Evolutionary conservation across 2,113 vertebrate species (phyloP).

Genomic region (Rhabdomys dilectus): DNA sequence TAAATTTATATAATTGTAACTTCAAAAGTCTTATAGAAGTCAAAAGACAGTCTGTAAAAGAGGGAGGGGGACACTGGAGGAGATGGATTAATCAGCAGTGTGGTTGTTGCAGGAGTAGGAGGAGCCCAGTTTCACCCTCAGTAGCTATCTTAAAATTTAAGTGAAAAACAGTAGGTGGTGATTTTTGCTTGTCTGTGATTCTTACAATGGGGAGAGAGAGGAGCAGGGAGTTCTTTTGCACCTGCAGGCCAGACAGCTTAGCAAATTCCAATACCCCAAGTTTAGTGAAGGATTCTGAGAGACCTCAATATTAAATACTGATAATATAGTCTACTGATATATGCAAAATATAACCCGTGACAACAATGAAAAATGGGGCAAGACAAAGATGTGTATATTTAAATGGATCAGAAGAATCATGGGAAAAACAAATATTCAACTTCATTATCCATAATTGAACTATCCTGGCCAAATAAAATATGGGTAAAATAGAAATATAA

Average conservation of each 20-base stretch:
- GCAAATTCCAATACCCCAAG: neutral
- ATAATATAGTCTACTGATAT: neutral
- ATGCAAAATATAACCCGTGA: neutral
- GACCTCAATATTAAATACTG: no score
- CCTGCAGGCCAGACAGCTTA: no score
- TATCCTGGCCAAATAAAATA: neutral
- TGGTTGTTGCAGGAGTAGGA: neutral
- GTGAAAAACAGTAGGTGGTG: neutral
- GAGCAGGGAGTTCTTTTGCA: no score
- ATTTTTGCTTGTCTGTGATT: neutral
- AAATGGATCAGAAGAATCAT: neutral
- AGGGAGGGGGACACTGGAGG: rapidly evolving
- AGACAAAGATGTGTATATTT: neutral
- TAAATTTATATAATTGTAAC: neutral
- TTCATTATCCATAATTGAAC: neutral
- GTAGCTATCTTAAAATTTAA: neutral
- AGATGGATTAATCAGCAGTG: neutral
- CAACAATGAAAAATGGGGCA: neutral
- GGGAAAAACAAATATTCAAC: neutral
- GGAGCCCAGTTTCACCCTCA: neutral
- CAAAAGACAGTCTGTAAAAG: neutral
- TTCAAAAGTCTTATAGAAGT: neutral
- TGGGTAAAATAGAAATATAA: neutral
- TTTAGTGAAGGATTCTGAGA: no score
- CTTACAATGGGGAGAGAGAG: neutral